Evolutionary conservation across 1,140 invertebrate species (phyloP), one percentile per base, ranked within the genome.

Genomic region (Formica selysi): DNA sequence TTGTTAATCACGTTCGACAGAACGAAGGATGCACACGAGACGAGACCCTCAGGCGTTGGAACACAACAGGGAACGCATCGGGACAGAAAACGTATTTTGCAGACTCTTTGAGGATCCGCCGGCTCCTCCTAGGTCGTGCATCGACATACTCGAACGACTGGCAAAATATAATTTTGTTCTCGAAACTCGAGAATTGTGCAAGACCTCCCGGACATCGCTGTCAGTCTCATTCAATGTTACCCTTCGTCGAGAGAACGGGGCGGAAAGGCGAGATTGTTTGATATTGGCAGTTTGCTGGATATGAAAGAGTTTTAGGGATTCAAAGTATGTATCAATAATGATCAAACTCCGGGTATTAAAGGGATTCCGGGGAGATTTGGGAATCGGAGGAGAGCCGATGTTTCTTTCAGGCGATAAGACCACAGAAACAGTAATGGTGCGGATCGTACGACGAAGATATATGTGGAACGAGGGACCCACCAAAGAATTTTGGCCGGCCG

Each of bases 401-500:
- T 68, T 80, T 61, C 41, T 81, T 85, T 90, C 80, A 79, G 87
- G 87, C 86, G 89, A 92, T 86, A 91, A 79, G 76, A 81, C 78
- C 91, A 91, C 86, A 92, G 89, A 91, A 88, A 93, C 81, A 90
- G 88, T 74, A 86, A 80, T 88, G 48, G 88, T 90, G 73, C 90
- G 90, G 84, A 92, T 73, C 90, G 85, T 90, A 92, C 86, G 91
- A 92, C 91, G 91, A 91, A 76, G 86, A 80, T 83, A 92, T 89
- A 89, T 86, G 89, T 91, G 87, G 91, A 91, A 92, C 87, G 87
- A 87, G 91, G 85, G 80, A 74, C 73, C 79, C 89, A 86, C 84
- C 85, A 88, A 91, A 88, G 62, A 88, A 68, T 38, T 78, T 92
- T 83, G 88, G 87, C 87, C 83, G 85, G 79, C 87, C 76, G 80